Base-by-base conservation (phyloP, 2,797 vertebrate species). In the Pangasius larnaudii region DNA sequence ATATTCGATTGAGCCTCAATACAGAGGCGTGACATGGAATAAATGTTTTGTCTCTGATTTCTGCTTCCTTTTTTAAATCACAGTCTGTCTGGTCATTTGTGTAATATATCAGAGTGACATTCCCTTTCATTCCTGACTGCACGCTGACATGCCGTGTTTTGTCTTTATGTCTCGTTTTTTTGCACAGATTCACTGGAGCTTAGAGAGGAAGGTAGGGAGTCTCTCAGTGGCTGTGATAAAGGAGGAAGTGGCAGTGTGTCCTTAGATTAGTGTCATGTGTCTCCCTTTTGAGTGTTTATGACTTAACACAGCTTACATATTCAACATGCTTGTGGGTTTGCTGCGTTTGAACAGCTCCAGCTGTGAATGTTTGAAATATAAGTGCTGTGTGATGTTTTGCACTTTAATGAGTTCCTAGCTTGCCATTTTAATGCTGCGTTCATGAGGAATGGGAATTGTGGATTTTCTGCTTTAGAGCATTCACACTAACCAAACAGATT, bases 151-250 rank as follows among this genome's bases (percentile, higher is more conserved):
- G 89, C 72, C 79, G 33, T 90, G 82, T 89, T 89, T 65, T 89
- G 85, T 92, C 49, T 88, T 89, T 88, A 88, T 92, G 89, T 92
- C 86, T 90, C 72, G 53, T 72, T 79, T 78, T 90, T 91, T 88
- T 87, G 87, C 89, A 89, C 91, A 93, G 91, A 90, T 92, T 91
- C 88, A 87, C 87, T 93, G 91, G 90, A 92, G 91, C 90, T 92
- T 94, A 92, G 92, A 92, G 91, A 90, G 92, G 87, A 91, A 92
- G 90, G 92, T 92, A 91, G 90, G 91, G 87, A 89, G 63, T 65
- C 83, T 91, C 46, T 83, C 82, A 86, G 82, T 88, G 71, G n/a
- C 82, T 87, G 86, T 80, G 87, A 86, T 89, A 87, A 88, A 87
- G 85, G 81, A 85, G 71, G 84, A 85, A 65, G 80, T 86, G 51